A percentile compares a stretch with the other conserved stretches of the same genome.
Conservation (phyloP, 2,797 vertebrate species). For the Cossypha niveicapilla region DNA sequence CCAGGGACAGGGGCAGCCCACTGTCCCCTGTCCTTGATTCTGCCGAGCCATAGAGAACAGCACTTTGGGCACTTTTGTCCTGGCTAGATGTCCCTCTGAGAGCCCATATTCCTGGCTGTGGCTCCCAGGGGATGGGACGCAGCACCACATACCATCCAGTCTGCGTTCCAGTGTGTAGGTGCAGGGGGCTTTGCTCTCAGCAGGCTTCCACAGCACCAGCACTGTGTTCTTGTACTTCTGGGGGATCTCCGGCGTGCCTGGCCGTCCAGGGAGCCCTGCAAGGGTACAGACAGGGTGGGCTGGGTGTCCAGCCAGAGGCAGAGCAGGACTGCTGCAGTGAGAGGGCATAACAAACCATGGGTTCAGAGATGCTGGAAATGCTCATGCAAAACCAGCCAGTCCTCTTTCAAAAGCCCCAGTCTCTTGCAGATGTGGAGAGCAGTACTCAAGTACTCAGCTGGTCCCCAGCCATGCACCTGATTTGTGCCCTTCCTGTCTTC, state of each 20-base stretch:
- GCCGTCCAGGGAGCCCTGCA: conserved; percentile 87
- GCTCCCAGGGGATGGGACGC: background rate
- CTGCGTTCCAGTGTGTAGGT: conserved; percentile 90
- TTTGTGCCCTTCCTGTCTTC: background rate
- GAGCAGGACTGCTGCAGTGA: background rate
- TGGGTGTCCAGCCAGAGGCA: background rate
- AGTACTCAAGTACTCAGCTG: fast-evolving
- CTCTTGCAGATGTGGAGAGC: background rate
- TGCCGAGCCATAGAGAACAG: background rate
- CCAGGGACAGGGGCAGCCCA: background rate
- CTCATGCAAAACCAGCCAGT: background rate
- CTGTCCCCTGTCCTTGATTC: too few relatives aligned
- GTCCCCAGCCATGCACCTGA: background rate
- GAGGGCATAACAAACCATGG: background rate
- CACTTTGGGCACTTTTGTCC: background rate
- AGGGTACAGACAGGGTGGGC: background rate
- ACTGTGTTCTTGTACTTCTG: conserved; percentile 95
- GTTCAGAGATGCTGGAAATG: background rate
- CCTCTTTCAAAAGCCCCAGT: background rate
- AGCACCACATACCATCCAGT: conserved; percentile 80
- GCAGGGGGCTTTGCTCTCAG: conserved; percentile 88
- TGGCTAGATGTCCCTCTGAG: background rate
- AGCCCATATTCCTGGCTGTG: background rate
- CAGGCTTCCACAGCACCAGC: conserved; percentile 93
- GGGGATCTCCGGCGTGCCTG: conserved; percentile 91